Base-by-base conservation (phyloP, 2,888 invertebrate genomes). In the Bruchidius siliquastri region DNA sequence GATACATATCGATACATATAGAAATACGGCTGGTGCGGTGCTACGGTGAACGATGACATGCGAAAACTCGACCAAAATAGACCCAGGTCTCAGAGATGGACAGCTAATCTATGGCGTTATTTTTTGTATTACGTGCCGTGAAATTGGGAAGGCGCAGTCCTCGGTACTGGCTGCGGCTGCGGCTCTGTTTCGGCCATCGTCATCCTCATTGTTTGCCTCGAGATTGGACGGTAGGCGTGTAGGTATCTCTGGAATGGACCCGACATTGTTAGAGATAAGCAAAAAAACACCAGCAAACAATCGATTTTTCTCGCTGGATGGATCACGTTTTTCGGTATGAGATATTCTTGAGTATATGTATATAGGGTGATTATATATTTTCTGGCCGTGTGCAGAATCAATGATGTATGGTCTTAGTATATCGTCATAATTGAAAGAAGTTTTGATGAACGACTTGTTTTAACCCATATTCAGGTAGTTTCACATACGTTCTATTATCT, bases 71-170 rank as follows among this genome's bases (percentile, higher is more conserved):
- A 49, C 49, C 49, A 49, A 49, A 49, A 49, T 49, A 49, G 49
- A 49, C 18, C 49, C 49, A 49, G 49, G 13, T 26, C 69, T 22
- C 2, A 20, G 69, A 69, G 69, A 69, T 26, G 22, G 69, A 69
- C 69, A 69, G 69, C 69, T 69, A 69, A 69, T 69, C 69, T 69
- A 26, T 8, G 69, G 21, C 69, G 69, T 21, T 69, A 69, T 69
- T 69, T 69, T 69, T 69, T 69, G 49, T 69, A 21, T 22, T 26
- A 69, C 69, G 69, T 26, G 69, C 69, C 69, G 69, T 69, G 69
- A 69, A 69, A 69, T 69, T 69, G 21, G 69, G 69, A 69, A 69
- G 22, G 69, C 69, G 26, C 69, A 69, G 26, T 69, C 20, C 20
- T 69, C 26, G 22, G 69, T 13, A 22, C 68, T 68, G 68, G 13